Evolutionary conservation across 1,140 invertebrate species (phyloP).

Genomic region (Xylocopa sonorina): DNA sequence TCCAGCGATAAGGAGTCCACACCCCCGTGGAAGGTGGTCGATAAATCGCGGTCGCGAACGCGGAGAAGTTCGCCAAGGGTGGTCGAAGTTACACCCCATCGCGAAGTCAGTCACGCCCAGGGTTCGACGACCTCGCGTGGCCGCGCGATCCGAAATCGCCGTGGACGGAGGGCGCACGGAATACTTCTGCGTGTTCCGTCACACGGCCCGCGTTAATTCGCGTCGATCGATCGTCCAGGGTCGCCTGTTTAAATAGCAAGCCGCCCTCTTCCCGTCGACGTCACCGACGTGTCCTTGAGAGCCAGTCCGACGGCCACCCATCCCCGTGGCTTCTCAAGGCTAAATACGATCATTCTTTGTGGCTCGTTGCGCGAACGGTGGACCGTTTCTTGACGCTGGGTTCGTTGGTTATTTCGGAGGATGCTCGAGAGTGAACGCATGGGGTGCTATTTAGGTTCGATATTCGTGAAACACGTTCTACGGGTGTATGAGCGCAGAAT

Average conservation of each 20-base stretch:
- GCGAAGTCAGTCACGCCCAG: slow-evolving; percentile 23
- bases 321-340: not conserved
- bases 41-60: slow-evolving; percentile 50
- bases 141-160: slow-evolving; percentile 47
- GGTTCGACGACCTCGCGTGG: slow-evolving; percentile 62
- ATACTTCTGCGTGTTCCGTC: slow-evolving; percentile 11
- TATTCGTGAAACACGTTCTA: too few relatives aligned
- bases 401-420: not conserved
- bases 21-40: not conserved
- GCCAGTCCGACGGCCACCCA: slow-evolving; percentile 50
- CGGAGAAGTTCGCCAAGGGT: slow-evolving; percentile 18
- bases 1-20: not conserved
- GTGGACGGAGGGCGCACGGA: slow-evolving; percentile 9
- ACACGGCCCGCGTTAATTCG: too few relatives aligned
- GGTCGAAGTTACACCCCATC: slow-evolving; percentile 42
- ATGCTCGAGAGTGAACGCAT: not conserved
- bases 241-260: slow-evolving; percentile 57
- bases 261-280: slow-evolving; percentile 43
- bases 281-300: slow-evolving; percentile 59
- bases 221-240: slow-evolving; percentile 54
- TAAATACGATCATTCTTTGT: slow-evolving; percentile 17
- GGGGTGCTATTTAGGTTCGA: not conserved
- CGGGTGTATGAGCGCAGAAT: too few relatives aligned
- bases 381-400: not conserved
- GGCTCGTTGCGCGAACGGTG: not conserved